These are phyloP conservation scores for Mythimna ferrago DNA, from an alignment of 2,888 invertebrate genomes.

Conservation along the genomic window DNA sequence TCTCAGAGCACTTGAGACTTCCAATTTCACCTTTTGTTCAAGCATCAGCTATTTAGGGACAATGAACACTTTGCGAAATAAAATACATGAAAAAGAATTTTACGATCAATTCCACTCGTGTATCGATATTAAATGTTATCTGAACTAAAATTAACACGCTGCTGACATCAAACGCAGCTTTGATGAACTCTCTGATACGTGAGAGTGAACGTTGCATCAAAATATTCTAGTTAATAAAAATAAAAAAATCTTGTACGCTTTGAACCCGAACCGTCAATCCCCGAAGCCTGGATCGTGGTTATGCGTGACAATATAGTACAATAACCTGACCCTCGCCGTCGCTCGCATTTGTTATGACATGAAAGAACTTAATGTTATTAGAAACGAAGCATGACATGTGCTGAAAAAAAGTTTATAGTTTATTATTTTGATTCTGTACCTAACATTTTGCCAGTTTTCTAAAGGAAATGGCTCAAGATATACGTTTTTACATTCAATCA, in stretches of 20 bases:
- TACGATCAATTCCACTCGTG: background rate
- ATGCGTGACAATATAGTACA: conserved; percentile 8
- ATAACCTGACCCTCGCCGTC: background rate
- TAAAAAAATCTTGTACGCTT: background rate
- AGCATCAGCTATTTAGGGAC: conserved; percentile 6
- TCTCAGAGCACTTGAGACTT: conserved; percentile 33
- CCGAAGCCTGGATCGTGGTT: background rate
- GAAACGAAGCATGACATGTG: conserved; percentile 11
- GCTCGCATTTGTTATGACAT: background rate
- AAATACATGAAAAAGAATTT: background rate
- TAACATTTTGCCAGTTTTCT: background rate
- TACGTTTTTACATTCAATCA: background rate
- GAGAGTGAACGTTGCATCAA: background rate
- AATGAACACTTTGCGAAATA: background rate
- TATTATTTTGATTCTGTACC: background rate
- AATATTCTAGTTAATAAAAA: background rate
- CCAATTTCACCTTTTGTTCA: conserved; percentile 19
- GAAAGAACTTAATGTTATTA: conserved; percentile 17
- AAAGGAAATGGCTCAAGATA: background rate
- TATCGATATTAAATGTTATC: background rate
- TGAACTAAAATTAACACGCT: background rate
- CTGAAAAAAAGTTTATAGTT: background rate
- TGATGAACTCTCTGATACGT: background rate
- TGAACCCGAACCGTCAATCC: background rate
- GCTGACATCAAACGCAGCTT: conserved; percentile 4